phyloP scores from a whole-genome alignment of 2,797 vertebrate species.

The Dallia pectoralis region DNA sequence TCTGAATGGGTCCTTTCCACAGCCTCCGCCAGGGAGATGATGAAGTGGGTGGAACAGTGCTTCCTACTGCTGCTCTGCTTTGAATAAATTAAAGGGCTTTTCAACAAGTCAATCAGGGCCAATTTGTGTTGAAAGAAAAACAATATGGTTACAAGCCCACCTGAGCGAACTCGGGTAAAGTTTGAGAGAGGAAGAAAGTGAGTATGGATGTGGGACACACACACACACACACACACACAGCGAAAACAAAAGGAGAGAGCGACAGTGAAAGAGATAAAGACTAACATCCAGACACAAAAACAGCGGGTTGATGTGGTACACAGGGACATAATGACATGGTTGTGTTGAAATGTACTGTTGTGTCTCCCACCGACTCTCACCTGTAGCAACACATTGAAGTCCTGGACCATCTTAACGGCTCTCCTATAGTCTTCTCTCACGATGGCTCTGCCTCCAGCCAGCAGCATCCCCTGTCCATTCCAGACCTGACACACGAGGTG shows the following conservation, averaged over 20 bases:
- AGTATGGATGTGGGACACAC: not conserved
- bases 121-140: constrained; percentile 55
- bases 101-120: constrained; percentile 52
- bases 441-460: constrained; percentile 48
- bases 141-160: constrained; percentile 55
- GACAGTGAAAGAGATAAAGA: not conserved
- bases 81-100: constrained; percentile 71
- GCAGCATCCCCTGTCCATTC: constrained; percentile 52
- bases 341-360: constrained; percentile 48
- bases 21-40: constrained; percentile 60
- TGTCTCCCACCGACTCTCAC: constrained; percentile 32
- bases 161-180: constrained; percentile 43
- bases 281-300: not conserved
- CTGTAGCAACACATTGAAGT: constrained; percentile 58
- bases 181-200: not conserved
- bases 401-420: constrained; percentile 61
- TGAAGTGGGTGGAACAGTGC: constrained; percentile 63
- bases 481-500: constrained; percentile 69
- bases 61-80: constrained; percentile 58
- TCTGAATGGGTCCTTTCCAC: constrained; percentile 67
- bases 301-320: not conserved
- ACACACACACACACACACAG: not conserved
- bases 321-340: constrained; percentile 13
- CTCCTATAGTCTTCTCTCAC: constrained; percentile 56
- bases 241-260: not conserved